Evolutionary conservation across 2,888 invertebrate genomes (phyloP), one percentile per base, ranked within the genome.

Genomic region (Rotaria magnacalcarata): DNA sequence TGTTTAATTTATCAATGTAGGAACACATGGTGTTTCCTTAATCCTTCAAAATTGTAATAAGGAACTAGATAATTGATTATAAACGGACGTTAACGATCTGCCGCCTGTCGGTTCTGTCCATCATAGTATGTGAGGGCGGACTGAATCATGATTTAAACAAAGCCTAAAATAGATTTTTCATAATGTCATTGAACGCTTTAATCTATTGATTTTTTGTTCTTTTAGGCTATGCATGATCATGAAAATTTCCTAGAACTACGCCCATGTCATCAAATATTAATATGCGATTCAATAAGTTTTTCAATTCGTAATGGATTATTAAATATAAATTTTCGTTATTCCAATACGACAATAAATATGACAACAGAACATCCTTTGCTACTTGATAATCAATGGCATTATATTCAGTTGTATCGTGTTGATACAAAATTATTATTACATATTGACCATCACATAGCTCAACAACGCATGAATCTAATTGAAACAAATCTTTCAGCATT

Each of bases 351-450:
- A 24, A 47, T 80, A 3, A 80, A 80, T 47, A 80, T 80, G 2
- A 47, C 80, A 47, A n/a, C n/a, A n/a, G 67, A 67, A 67, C 24
- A 47, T 80, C 47, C 43, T 14, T 80, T 80, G 24, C 7, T 80
- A 47, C 43, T 80, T 14, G 80, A 80, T 80, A 43, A 80, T 47
- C 43, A 80, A 80, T 80, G 80, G 80, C 80, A 80, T 47, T 80
- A 47, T 47, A 80, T 80, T 7, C 80, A 47, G 11, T n/a, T 80
- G 19, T 41, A 80, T n/a, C 80, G 80, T 47, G 10, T 80, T 47
- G 80, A 80, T 47, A 80, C 80, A 47, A 80, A 80, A 80, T 47
- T 80, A 80, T 80, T 80, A 47, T 80, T 80, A 43, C 47, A 80
- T 80, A 47, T 80, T n/a, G 80, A 80, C 47, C 47, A 80, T 47